Conservation (phyloP, 53 echinoderm and acorn worm genomes). For the Glandiceps talaboti region DNA sequence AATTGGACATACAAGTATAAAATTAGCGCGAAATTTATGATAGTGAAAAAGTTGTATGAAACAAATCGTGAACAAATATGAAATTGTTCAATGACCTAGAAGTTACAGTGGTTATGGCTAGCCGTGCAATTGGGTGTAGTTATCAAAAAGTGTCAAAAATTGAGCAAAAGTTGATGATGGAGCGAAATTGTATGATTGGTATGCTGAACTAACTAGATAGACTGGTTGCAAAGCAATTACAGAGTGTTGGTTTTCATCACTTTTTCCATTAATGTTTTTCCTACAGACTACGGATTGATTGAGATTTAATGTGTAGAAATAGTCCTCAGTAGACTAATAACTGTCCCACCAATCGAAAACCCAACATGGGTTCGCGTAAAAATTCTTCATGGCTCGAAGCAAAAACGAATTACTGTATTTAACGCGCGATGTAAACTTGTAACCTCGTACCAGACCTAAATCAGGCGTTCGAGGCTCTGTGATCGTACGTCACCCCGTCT, state of each 20-base stretch:
- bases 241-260: neutral
- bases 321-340: neutral
- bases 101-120: no score
- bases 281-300: neutral
- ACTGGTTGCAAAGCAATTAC: neutral
- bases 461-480: neutral
- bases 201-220: no score
- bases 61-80: no score
- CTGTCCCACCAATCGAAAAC: neutral
- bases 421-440: neutral
- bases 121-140: no score
- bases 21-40: no score
- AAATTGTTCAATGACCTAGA: no score
- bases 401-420: neutral
- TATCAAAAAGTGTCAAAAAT: no score
- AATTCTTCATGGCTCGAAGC: neutral
- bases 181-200: no score
- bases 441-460: neutral
- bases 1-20: no score
- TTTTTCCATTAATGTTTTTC: neutral
- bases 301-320: neutral
- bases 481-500: neutral
- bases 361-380: neutral
- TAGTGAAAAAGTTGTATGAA: no score
- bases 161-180: no score